A percentile compares a stretch with the other conserved stretches of the same genome.
phyloP scores from a whole-genome alignment of 1,140 invertebrate species.

The Musca vetustissima region DNA sequence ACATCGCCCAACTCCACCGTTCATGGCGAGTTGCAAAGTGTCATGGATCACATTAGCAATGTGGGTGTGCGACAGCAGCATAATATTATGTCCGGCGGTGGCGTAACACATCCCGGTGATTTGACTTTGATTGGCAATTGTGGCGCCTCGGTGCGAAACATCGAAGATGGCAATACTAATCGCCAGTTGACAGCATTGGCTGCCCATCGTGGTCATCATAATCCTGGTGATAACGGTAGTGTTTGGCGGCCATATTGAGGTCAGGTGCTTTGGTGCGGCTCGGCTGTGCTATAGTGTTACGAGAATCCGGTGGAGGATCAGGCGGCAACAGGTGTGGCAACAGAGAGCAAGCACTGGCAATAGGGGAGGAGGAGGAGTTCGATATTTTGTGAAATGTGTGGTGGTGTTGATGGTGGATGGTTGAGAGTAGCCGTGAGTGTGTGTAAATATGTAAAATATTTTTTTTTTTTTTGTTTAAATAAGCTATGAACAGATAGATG shows the following conservation, averaged over 20 bases:
- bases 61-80: conserved; percentile 58
- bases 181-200: conserved; percentile 59
- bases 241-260: conserved; percentile 66
- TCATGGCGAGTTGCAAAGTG: conserved; percentile 68
- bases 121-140: conserved; percentile 65
- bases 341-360: conserved; percentile 34
- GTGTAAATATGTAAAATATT: conserved; percentile 12
- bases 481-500: no score
- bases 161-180: conserved; percentile 59
- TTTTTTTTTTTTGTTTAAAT: no score
- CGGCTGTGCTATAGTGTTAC: conserved; percentile 53
- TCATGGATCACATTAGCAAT: conserved; percentile 72
- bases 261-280: conserved; percentile 55
- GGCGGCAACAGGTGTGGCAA: conserved; percentile 35
- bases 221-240: conserved; percentile 65
- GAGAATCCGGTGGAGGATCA: conserved; percentile 32
- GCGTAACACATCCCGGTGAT: conserved; percentile 56
- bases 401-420: neutral
- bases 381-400: neutral
- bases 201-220: conserved; percentile 63
- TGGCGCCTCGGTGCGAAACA: conserved; percentile 63
- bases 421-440: neutral
- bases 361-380: conserved; percentile 15
- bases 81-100: conserved; percentile 58
- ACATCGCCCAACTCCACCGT: conserved; percentile 62